Evolutionary conservation across 2,113 vertebrate species (phyloP), one percentile per base, ranked within the genome.

Genomic region (Python bivittatus): DNA sequence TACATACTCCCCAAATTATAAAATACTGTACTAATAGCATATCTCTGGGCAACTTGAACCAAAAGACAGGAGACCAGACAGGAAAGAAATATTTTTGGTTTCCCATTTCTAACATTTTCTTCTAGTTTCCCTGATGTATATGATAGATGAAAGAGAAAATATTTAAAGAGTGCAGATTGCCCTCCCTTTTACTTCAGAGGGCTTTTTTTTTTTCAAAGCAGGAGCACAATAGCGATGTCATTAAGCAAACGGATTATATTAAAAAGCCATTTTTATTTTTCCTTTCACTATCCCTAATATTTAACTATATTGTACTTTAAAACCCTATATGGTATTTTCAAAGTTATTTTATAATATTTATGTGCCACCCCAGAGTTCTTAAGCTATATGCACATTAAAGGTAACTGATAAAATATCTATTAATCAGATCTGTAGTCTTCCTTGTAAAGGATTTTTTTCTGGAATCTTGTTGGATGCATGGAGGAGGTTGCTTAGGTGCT

Each of bases 231-330:
- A 79, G 89, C 72, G 90, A 93, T 95, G 94, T 89, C 87, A 22
- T 91, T 68, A 88, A 91, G 91, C 96, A 97, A 96, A 96, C 93
- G 95, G 96, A 88, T 96, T 95, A 90, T 92, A 96, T 97, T 93
- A 94, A 95, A 93, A 91, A 48, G 88, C 97, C 97, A 96, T 97
- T 96, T 95, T 95, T 88, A 86, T 29, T 84, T 88, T 94, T 93
- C 93, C 54, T 90, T 90, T 68, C 92, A 33, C 94, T 95, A 96
- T 1, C 3, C 93, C 95, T 92, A 94, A 25, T 88, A 85, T 95
- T 88, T 93, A 88, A 92, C 86, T 20, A 53, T 0, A 0, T 29
- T 56, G 84, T 64, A 64, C 52, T 91, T 94, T 56, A 92, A 95
- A 93, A 61, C 92, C 68, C 10, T n/a, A 13, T n/a, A 91, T 54